These are phyloP conservation scores for Zaprionus lachaisei DNA, from an alignment of 1,140 invertebrate species.

Conservation along the genomic window DNA sequence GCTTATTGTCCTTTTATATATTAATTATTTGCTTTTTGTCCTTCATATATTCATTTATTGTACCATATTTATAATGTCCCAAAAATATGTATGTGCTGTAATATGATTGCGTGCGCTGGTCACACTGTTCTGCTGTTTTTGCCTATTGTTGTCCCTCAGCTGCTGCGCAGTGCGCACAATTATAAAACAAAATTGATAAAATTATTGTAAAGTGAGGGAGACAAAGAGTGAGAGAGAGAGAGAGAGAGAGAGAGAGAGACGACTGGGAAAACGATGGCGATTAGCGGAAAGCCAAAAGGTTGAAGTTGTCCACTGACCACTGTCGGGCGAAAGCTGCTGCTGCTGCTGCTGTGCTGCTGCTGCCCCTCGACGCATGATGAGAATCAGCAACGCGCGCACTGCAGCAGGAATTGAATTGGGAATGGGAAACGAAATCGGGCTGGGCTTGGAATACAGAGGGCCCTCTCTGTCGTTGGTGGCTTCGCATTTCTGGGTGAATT, in stretches of 20 bases:
- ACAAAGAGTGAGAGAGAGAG: constrained; percentile 17
- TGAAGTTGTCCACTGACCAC: constrained; percentile 60
- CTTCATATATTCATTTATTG: too few species aligned
- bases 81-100: neutral
- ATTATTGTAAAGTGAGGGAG: constrained; percentile 61
- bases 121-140: constrained; percentile 30
- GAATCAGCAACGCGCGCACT: constrained; percentile 62
- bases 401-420: constrained; percentile 34
- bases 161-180: constrained; percentile 66
- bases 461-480: constrained; percentile 55
- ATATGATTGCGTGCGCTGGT: constrained; percentile 11
- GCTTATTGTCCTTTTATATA: too few species aligned
- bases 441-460: constrained; percentile 10
- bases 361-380: constrained; percentile 67
- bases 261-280: constrained; percentile 66
- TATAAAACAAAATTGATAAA: constrained; percentile 83
- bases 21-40: too few species aligned
- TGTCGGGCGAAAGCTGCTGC: constrained; percentile 44
- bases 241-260: constrained; percentile 8
- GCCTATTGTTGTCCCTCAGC: constrained; percentile 50
- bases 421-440: constrained; percentile 37
- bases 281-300: constrained; percentile 74
- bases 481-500: constrained; percentile 76
- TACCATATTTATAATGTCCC: too few species aligned
- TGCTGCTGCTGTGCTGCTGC: constrained; percentile 13